Evolutionary conservation across 2,888 invertebrate genomes (phyloP), one percentile per base, ranked within the genome.

Genomic region (Venusia cambrica): DNA sequence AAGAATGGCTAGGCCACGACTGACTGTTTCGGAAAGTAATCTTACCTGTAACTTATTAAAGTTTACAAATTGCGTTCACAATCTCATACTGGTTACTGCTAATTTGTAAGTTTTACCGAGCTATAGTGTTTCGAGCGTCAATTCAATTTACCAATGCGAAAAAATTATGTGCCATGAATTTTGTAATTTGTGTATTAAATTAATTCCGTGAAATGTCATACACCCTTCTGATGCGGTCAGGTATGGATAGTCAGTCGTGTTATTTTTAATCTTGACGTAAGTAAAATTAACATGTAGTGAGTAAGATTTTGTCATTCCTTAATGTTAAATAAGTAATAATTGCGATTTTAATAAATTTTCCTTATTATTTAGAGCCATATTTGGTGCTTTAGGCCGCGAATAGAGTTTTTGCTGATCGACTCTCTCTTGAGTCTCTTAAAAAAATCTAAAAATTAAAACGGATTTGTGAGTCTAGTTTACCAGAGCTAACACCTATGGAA

Each of bases 261-360:
- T 38, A 39, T 46, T 41, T 47, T 45, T 41, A 47, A 28, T 14
- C 27, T 48, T 38, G 27, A 39, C 26, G 19, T 50, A 45, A 36
- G 38, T 35, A 32, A 42, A 38, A 15, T 30, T 31, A 31, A 41
- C 27, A 22, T 32, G 30, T 32, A 31, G 12, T 15, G 5, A n/a
- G 26, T 39, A 39, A 39, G 39, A 31, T 39, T 57, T 65, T 62
- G 60, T 68, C 69, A 70, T 70, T 70, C 69, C 67, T 62, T 42
- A 52, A 51, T 48, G 40, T 24, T 34, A 39, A 35, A 31, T 51
- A 39, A 39, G 39, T 38, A 26, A n/a, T 28, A 33, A 39, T 29
- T 30, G 36, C 40, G 38, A 38, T 48, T 45, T 40, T 39, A 38
- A 33, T 37, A 30, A 42, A 28, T 31, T 26, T 5, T 37, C 25